Conservation (phyloP, 2,113 vertebrate genomes). For the Megaceryle maxima region DNA sequence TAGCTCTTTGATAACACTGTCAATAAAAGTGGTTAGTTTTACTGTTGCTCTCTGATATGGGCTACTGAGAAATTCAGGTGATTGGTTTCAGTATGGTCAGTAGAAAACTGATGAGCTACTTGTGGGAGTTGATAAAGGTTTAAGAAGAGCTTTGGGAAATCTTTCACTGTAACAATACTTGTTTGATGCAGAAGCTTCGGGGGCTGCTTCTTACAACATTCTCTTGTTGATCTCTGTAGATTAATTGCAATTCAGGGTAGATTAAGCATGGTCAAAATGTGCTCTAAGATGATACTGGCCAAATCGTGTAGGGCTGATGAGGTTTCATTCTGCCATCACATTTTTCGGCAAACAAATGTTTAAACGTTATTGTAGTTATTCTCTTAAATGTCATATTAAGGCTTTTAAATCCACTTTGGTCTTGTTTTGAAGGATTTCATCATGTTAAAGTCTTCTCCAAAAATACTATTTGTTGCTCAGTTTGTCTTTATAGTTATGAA, state of each 20-base stretch:
- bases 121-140: background rate
- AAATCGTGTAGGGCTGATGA: background rate
- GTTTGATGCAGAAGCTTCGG: background rate
- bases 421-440: background rate
- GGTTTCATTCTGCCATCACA: background rate
- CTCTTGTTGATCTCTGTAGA: background rate
- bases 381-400: background rate
- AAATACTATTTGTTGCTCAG: background rate
- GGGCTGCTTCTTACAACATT: background rate
- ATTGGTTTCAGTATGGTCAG: background rate
- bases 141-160: background rate
- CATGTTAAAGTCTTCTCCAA: background rate
- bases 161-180: background rate
- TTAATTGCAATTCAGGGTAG: background rate
- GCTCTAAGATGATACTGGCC: background rate
- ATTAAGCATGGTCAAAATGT: background rate
- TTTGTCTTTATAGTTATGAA: background rate
- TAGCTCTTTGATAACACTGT: background rate
- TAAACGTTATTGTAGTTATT: background rate
- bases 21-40: background rate
- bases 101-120: background rate
- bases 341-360: background rate
- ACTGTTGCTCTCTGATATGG: background rate
- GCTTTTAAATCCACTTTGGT: background rate
- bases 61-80: background rate